Conservation (phyloP, 2,797 vertebrate species). For the Acrossocheilus wenchowensis region DNA sequence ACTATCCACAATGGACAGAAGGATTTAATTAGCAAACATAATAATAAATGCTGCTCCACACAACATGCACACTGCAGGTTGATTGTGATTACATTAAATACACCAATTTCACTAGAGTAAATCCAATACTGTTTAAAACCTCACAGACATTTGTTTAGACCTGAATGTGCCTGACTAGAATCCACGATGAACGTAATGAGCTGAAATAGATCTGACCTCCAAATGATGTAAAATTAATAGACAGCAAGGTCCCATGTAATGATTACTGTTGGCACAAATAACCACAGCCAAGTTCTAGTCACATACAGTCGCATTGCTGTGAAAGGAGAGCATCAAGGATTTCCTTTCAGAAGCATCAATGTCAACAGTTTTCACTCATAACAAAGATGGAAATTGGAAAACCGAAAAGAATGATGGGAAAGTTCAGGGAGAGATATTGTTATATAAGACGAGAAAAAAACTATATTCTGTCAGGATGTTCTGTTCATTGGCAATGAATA, state of each 20-base stretch:
- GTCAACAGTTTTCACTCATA: not conserved
- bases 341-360: not conserved
- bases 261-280: not conserved
- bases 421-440: not conserved
- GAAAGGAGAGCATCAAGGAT: constrained; percentile 10
- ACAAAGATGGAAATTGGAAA: not conserved
- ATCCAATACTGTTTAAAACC: not conserved
- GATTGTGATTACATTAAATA: not conserved
- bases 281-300: not conserved
- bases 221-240: not conserved
- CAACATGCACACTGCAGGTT: too few species aligned
- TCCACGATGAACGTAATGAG: not conserved
- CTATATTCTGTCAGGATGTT: not conserved
- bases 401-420: not conserved
- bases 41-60: not conserved
- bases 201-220: constrained; percentile 28
- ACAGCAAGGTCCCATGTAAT: constrained; percentile 5
- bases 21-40: constrained; percentile 20
- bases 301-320: not conserved
- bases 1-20: not conserved
- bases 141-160: not conserved
- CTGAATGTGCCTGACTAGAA: not conserved
- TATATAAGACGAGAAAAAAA: not conserved
- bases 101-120: not conserved
- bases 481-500: constrained; percentile 7